Evolutionary conservation across 2,888 invertebrate genomes (phyloP).

Genomic region (Ellobium chinense): DNA sequence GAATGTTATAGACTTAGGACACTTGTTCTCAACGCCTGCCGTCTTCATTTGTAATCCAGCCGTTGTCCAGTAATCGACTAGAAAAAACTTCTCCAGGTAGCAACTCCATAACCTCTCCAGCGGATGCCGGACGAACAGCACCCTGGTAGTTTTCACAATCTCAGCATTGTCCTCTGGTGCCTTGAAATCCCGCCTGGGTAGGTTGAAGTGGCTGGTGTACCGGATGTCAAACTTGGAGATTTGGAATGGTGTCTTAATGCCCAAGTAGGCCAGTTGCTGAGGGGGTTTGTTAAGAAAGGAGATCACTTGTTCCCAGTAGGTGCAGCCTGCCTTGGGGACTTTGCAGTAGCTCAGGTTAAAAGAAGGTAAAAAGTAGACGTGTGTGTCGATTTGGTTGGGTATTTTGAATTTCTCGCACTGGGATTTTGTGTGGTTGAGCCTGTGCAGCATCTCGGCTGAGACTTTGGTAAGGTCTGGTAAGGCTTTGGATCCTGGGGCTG

Average conservation of each 20-base stretch:
- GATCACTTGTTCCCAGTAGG: conserved; percentile 42
- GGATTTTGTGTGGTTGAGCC: conserved; percentile 15
- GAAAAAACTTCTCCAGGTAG: conserved; percentile 43
- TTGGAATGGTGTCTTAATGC: conserved; percentile 37
- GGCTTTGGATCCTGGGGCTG: conserved; percentile 1
- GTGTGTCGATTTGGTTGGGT: conserved; percentile 32
- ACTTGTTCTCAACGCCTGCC: conserved; percentile 27
- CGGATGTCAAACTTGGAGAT: conserved; percentile 45
- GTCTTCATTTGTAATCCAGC: conserved; percentile 31
- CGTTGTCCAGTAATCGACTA: conserved; percentile 41
- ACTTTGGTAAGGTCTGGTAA: conserved; percentile 29
- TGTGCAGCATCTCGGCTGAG: neutral
- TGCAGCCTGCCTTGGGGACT: conserved; percentile 40
- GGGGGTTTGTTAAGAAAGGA: conserved; percentile 31
- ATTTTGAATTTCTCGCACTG: conserved; percentile 38
- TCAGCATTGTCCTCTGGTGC: conserved; percentile 11
- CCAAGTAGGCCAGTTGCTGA: conserved; percentile 23
- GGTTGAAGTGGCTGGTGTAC: conserved; percentile 45
- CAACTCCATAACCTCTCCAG: conserved; percentile 42
- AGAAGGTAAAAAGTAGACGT: conserved; percentile 20
- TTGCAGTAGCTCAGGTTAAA: conserved; percentile 42
- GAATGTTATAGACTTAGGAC: conserved; percentile 43
- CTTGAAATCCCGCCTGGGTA: conserved; percentile 24
- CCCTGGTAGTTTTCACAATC: conserved; percentile 12
- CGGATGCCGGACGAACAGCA: conserved; percentile 40